Percentiles rank a stretch among this genome's conserved stretches.
Conservation (phyloP, 2,797 vertebrate genomes). For the Tarsius wallacei region DNA sequence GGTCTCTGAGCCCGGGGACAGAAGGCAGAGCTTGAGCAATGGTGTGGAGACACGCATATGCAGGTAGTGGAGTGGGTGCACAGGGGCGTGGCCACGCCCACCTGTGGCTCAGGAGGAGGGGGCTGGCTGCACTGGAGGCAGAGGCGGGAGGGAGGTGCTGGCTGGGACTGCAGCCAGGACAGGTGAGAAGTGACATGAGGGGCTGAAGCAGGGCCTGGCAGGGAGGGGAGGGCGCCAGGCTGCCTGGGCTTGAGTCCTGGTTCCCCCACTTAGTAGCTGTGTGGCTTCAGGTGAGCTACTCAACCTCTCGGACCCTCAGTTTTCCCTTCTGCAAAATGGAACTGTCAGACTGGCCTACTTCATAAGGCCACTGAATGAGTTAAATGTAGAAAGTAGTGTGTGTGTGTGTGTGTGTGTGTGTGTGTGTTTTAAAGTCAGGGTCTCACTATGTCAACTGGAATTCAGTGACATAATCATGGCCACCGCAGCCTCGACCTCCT, state of each 20-base stretch:
- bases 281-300: neutral
- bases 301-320: neutral
- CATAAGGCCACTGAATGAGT: fast-evolving
- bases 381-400: neutral
- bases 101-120: neutral
- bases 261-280: neutral
- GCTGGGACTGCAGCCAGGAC: no score
- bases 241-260: neutral
- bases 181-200: neutral
- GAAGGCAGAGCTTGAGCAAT: neutral
- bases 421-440: no score
- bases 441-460: no score
- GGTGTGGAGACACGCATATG: fast-evolving
- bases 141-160: fast-evolving
- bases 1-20: neutral
- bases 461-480: no score
- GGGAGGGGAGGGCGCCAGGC: neutral
- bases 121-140: neutral
- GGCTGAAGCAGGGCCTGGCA: neutral
- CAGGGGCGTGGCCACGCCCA: no score
- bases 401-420: no score
- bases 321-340: neutral
- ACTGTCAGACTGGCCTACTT: fast-evolving
- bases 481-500: no score
- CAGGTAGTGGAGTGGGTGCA: neutral